A percentile compares a stretch with the other conserved stretches of the same genome.
These are phyloP conservation scores for Drosophila repleta DNA, from an alignment of 1,140 invertebrate genomes.

Conservation along the genomic window DNA sequence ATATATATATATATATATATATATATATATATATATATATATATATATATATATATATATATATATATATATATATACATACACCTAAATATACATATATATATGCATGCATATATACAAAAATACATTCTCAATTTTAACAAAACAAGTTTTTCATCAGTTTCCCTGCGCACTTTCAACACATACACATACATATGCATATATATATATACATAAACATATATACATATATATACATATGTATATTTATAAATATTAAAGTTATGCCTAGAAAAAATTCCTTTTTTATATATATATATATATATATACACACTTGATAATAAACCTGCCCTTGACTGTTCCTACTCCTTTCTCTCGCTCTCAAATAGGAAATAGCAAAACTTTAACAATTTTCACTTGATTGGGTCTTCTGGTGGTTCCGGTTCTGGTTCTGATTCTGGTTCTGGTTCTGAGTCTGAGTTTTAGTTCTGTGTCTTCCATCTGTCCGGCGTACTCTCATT, in stretches of 20 bases:
- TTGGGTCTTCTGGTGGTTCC: background rate
- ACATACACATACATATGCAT: slow-evolving; percentile 35
- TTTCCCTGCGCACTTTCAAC: slow-evolving; percentile 44
- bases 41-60: too few species aligned
- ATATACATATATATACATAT: slow-evolving; percentile 9
- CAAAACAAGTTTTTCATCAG: slow-evolving; percentile 43
- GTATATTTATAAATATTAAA: slow-evolving; percentile 47
- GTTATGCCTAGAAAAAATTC: slow-evolving; percentile 63
- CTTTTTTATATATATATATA: background rate
- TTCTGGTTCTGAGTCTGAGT: slow-evolving; percentile 11
- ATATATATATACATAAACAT: slow-evolving; percentile 28
- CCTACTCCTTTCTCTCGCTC: background rate
- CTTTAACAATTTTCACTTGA: slow-evolving; percentile 43
- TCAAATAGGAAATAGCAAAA: slow-evolving; percentile 29
- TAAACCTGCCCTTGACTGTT: slow-evolving; percentile 9
- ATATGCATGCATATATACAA: slow-evolving; percentile 19
- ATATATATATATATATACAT: too few species aligned
- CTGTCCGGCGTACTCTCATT: background rate
- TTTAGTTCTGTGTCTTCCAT: slow-evolving; percentile 9
- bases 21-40: slow-evolving; percentile 47
- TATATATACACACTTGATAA: slow-evolving; percentile 65
- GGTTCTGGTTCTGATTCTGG: background rate
- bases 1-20: slow-evolving; percentile 30
- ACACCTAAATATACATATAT: slow-evolving; percentile 17
- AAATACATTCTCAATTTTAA: slow-evolving; percentile 51